Base-by-base conservation (phyloP, 2,797 vertebrate species). In the Diceros bicornis region DNA sequence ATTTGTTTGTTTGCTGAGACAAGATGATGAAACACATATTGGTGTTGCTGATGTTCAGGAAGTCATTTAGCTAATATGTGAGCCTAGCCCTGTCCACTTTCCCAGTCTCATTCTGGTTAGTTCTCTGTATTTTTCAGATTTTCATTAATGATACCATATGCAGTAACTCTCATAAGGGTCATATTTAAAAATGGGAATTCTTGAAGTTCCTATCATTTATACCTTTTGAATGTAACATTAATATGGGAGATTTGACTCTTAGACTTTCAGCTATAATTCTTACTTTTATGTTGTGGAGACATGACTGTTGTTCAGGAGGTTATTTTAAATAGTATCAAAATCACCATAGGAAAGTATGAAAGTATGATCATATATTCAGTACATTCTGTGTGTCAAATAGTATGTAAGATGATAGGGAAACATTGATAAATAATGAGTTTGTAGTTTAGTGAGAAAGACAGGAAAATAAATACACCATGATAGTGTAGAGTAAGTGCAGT, bases 281-380 rank as follows among this genome's bases (percentile, higher is more conserved):
- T 86, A 52, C 23, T 91, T 89, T 94, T 82, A 59, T 82, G 50
- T 91, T 84, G 27, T 83, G 27, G 47, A 91, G 47, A 20, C 21
- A 20, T 86, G 34, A 95, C n/a, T 82, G 0, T 75, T 82, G 16
- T 87, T 87, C 2, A 68, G 57, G 20, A 21, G 4, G 37, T 96
- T 87, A 64, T 95, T 96, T 90, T 97, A 89, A 94, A 32, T 89
- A 71, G 91, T 85, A 87, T 57, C 2, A 91, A 91, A 96, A 34
- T 94, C 44, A 96, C 21, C 50, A 57, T 18, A 85, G 66, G 57
- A 91, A 89, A 82, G 27, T 83, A 74, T 84, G 57, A 91, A 89
- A 82, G 27, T 83, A 74, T 84, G 52, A 88, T 74, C 52, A 59
- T 69, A 84, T 90, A 55, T 75, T 92, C 62, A 72, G 10, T 93